Conservation (phyloP, 2,888 invertebrate species). For the Athalia cordata region DNA sequence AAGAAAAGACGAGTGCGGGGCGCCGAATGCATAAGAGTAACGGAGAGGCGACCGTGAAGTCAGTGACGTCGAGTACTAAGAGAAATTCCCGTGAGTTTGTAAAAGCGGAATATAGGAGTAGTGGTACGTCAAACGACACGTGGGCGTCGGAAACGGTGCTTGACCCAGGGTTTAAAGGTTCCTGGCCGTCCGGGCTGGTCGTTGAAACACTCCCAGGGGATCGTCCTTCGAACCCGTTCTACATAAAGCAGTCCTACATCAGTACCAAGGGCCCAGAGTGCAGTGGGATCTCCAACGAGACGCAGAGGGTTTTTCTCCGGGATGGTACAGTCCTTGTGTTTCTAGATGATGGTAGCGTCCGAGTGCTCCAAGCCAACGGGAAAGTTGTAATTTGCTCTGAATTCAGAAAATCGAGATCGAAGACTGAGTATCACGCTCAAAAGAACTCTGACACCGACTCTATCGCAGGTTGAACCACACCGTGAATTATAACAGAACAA, state of each 20-base stretch:
- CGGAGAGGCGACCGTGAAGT: not conserved
- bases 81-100: slow-evolving; percentile 18
- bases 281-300: slow-evolving; percentile 50
- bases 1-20: not conserved
- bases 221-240: slow-evolving; percentile 59
- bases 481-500: not conserved
- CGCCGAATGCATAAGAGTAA: not conserved
- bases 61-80: slow-evolving; percentile 9
- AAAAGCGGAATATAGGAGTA: slow-evolving; percentile 3
- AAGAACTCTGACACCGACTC: not conserved
- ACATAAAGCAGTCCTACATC: slow-evolving; percentile 63
- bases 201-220: slow-evolving; percentile 58
- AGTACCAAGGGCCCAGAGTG: slow-evolving; percentile 52
- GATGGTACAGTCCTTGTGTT: slow-evolving; percentile 69
- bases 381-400: slow-evolving; percentile 59
- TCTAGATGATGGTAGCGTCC: slow-evolving; percentile 59
- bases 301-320: slow-evolving; percentile 63
- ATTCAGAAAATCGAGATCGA: slow-evolving; percentile 45
- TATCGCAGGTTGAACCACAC: not conserved
- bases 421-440: too few species aligned
- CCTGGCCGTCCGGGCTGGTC: slow-evolving; percentile 63
- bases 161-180: slow-evolving; percentile 56
- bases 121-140: not conserved
- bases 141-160: slow-evolving; percentile 18
- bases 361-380: slow-evolving; percentile 64